These are phyloP conservation scores for Oligia strigilis DNA, from an alignment of 2,888 invertebrate genomes.

Conservation along the genomic window DNA sequence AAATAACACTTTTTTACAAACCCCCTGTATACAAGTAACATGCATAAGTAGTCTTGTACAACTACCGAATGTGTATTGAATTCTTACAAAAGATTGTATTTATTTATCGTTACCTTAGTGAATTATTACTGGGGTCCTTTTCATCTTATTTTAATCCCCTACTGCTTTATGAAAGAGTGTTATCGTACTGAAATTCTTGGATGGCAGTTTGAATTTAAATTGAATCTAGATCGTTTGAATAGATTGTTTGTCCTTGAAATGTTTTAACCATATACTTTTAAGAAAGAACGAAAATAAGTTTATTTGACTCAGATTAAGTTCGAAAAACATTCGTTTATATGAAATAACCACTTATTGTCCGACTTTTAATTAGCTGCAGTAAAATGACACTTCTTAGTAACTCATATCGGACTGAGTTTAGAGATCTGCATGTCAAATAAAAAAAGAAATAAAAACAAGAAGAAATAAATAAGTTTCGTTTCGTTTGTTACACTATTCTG, in stretches of 20 bases:
- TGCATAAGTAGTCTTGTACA: background rate
- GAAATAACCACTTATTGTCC: background rate
- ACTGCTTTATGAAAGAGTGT: constrained; percentile 45
- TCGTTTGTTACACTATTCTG: too few relatives aligned
- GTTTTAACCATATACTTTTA: background rate
- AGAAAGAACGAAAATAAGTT: too few relatives aligned
- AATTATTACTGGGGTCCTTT: constrained; percentile 51
- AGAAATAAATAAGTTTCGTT: too few relatives aligned
- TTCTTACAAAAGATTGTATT: constrained; percentile 54
- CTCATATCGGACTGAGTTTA: too few relatives aligned
- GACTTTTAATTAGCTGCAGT: too few relatives aligned
- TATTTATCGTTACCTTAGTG: constrained; percentile 37
- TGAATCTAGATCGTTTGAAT: constrained; percentile 14
- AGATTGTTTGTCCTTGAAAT: background rate
- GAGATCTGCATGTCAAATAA: too few relatives aligned
- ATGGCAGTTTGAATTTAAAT: constrained; percentile 45
- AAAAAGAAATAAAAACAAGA: too few relatives aligned
- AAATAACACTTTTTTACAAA: background rate
- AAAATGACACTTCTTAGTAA: too few relatives aligned
- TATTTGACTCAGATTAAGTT: too few relatives aligned
- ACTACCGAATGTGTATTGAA: constrained; percentile 47
- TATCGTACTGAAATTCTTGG: constrained; percentile 18
- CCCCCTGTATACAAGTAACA: background rate
- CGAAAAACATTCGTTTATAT: background rate
- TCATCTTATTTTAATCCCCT: constrained; percentile 39